Evolutionary conservation across 1,140 invertebrate genomes (phyloP), one percentile per base, ranked within the genome.

Genomic region (Scaptomyza graminum): DNA sequence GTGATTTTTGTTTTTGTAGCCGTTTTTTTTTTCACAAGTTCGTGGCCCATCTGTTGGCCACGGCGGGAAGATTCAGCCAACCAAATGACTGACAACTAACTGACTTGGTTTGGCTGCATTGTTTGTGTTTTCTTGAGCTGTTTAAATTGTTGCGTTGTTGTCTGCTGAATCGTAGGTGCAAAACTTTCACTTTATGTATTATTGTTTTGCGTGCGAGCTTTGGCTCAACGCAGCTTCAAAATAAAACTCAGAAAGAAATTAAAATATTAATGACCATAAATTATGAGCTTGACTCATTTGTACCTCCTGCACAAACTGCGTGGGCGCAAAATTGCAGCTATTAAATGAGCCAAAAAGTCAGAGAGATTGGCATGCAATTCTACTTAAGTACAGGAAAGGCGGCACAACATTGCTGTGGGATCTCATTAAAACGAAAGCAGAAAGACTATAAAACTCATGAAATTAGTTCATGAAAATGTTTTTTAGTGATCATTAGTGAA

Each of bases 191-290:
- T 87, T 83, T 73, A 83, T 83, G 63, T 73, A 52, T 84, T 75
- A 84, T 84, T 85, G 81, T 87, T 79, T 87, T 88, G 82, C 82
- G 82, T 87, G 82, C 78, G 74, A 87, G 71, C 49, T 70, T 63
- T 67, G 49, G 65, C 72, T 62, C 7, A 54, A 46, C 49, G 39
- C 62, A 59, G 46, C 50, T 16, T 28, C 49, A 34, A 34, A 34
- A 28, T 6, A 25, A 13, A 71, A 52, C 46, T 31, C 62, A 65
- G n/a, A 54, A 64, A 74, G 78, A 88, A 88, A 87, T 88, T 88
- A 82, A 74, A 78, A 88, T 88, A 82, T 88, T 87, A 88, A 88
- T 82, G 83, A 62, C 79, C 66, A 72, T 87, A 82, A 87, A 87
- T 87, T 82, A 79, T 83, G 66, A 84, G 59, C 46, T 67, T 63